Evolutionary conservation across 2,888 invertebrate genomes (phyloP), one percentile per base, ranked within the genome.

Genomic region (Alloplasta piceator): DNA sequence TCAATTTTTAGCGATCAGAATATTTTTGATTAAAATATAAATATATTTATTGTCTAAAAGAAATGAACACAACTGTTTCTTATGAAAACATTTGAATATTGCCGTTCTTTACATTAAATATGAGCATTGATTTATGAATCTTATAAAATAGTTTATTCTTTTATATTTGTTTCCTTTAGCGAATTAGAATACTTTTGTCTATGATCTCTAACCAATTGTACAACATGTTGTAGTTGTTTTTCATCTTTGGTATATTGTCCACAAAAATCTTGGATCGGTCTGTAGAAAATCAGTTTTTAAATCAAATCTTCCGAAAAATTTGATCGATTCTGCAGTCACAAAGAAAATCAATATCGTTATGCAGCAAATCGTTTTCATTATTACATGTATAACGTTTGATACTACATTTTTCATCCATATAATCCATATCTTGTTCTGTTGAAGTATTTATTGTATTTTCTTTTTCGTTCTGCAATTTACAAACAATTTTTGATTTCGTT

Each of bases 151-250:
- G 26, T 26, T 3, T 26, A 26, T 26, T 26, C 26, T 26, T 26
- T 26, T 26, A 26, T 26, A 26, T 26, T 26, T 26, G 26, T 26
- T 26, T 3, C 26, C 26, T 26, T 26, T 3, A 26, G 26, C 26
- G 26, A 1, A 26, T 26, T 3, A 26, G 26, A 3, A 26, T 26
- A 26, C 26, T 26, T 26, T 55, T 14, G 55, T 16, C 55, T 16
- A 55, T 55, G 55, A 55, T 55, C 7, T 9, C 43, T 64, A 48
- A 64, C 46, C 46, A 67, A 67, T 68, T 66, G 75, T 43, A 75
- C 56, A 9, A 66, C 55, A 55, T 74, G 66, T 56, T 74, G 74
- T 39, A 74, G 12, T 66, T 66, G 74, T 66, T 74, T 56, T 75
- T 67, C 48, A 58, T 75, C 66, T 46, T 66, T 66, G 6, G 46